A percentile compares a stretch with the other conserved stretches of the same genome.
phyloP scores from a whole-genome alignment of 2,113 vertebrate species.

The Channa argus region DNA sequence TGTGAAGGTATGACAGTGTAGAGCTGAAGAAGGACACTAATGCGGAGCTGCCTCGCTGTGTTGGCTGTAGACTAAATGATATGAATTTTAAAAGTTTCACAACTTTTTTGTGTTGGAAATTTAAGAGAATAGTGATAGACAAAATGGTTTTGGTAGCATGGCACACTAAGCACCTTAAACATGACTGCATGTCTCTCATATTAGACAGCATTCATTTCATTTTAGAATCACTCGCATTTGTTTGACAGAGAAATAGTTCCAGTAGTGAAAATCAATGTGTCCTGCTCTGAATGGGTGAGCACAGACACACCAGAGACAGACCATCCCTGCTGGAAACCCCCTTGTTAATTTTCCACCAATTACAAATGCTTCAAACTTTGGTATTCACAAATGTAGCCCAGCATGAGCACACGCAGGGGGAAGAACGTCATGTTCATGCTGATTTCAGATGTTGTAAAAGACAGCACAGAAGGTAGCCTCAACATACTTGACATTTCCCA shows the following conservation, averaged over 20 bases:
- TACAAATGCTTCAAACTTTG: conserved; percentile 21
- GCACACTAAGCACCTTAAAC: no score
- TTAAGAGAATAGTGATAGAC: no score
- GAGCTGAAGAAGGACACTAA: neutral
- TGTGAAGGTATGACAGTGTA: neutral
- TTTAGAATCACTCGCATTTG: no score
- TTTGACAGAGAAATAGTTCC: no score
- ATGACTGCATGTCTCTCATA: no score
- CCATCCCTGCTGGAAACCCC: neutral
- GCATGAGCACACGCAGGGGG: neutral
- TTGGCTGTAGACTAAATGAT: no score
- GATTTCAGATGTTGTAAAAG: conserved; percentile 45
- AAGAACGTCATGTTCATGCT: conserved; percentile 11
- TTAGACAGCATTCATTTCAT: no score
- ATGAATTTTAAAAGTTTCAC: no score
- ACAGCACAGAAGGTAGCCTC: conserved; percentile 51
- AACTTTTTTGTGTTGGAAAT: no score
- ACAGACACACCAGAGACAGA: neutral
- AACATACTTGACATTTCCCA: conserved; percentile 65
- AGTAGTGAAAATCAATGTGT: neutral
- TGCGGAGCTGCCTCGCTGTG: no score
- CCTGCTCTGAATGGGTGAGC: neutral
- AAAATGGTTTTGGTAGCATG: no score
- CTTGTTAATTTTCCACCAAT: neutral
- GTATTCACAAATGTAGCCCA: conserved; percentile 1